Conservation (phyloP, 1,140 invertebrate species). For the Paraescarpia echinospica region DNA sequence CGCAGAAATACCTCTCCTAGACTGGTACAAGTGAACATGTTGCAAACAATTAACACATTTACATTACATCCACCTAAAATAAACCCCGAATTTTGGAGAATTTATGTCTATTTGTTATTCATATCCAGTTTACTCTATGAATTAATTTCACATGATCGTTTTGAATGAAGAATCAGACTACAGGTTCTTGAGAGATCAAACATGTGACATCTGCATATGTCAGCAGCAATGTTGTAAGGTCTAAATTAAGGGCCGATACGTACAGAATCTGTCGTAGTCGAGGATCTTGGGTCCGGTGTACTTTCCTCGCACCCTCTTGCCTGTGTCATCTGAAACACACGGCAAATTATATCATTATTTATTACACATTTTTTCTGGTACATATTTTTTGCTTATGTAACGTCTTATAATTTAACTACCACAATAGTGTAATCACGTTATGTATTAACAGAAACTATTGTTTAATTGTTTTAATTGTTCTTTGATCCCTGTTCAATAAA, state of each 20-base stretch:
- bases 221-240: background rate
- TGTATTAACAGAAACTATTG: too few relatives aligned
- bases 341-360: background rate
- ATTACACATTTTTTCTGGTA: too few relatives aligned
- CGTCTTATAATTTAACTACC: background rate
- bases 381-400: too few relatives aligned
- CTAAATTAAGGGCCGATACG: constrained; percentile 46
- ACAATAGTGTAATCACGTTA: too few relatives aligned
- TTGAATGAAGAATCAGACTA: background rate
- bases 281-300: constrained; percentile 80
- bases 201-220: background rate
- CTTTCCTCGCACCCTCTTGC: constrained; percentile 88
- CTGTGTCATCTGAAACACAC: constrained; percentile 72
- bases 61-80: background rate
- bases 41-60: too few relatives aligned
- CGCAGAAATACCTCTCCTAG: background rate
- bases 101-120: background rate
- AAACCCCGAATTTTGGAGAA: background rate
- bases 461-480: too few relatives aligned
- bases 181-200: background rate
- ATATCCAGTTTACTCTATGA: background rate
- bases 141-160: background rate
- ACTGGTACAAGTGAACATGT: background rate
- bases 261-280: constrained; percentile 93
- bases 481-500: too few relatives aligned